Conservation (phyloP, 2,797 vertebrate genomes). For the Bryconaethiops microstoma region DNA sequence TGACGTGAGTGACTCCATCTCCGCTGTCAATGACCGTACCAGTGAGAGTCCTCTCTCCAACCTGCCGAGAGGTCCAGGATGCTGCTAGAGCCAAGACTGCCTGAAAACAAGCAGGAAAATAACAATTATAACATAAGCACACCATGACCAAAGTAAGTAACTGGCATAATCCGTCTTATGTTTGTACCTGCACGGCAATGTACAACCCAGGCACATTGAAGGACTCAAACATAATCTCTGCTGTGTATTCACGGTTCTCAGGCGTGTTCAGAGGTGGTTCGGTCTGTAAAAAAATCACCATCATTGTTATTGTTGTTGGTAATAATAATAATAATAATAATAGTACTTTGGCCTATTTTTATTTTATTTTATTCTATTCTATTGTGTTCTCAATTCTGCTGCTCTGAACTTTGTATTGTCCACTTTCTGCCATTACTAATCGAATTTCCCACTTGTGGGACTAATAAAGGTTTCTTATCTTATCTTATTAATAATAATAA, state of each 20-base stretch:
- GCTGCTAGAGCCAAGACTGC: conserved; percentile 88
- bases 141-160: not conserved
- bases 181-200: conserved; percentile 87
- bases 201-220: conserved; percentile 91
- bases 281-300: conserved; percentile 71
- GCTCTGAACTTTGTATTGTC: no score
- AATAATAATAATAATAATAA: not conserved
- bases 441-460: no score
- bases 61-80: conserved; percentile 90
- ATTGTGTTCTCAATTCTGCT: no score
- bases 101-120: conserved; percentile 57
- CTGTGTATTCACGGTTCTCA: conserved; percentile 92
- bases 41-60: conserved; percentile 87
- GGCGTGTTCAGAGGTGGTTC: conserved; percentile 91
- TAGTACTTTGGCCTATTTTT: no score
- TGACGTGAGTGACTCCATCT: conserved; percentile 90
- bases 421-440: no score
- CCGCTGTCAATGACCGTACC: conserved; percentile 92
- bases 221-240: conserved; percentile 93
- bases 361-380: no score
- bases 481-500: no score
- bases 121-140: not conserved
- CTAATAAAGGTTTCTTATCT: no score
- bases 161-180: not conserved
- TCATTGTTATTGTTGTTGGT: not conserved